Evolutionary conservation across 2,888 invertebrate genomes (phyloP).

Genomic region (Liposcelis brunnea): DNA sequence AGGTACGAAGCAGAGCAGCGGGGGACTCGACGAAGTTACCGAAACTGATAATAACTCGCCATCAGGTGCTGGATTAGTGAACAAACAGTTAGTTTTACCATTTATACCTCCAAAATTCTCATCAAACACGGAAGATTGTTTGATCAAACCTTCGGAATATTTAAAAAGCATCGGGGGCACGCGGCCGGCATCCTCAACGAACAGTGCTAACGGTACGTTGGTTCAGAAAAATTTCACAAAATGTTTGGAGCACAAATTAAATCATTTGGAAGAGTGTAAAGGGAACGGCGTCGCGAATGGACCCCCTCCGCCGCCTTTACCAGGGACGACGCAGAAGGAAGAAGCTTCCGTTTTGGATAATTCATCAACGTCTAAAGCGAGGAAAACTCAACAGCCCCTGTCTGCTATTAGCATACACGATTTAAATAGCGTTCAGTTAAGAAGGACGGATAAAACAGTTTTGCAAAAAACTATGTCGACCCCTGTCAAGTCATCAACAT

Average conservation of each 20-base stretch:
- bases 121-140: conserved; percentile 42
- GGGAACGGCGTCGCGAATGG: conserved; percentile 12
- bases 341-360: conserved; percentile 24
- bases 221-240: conserved; percentile 24
- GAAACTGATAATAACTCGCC: not conserved
- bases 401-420: conserved; percentile 78
- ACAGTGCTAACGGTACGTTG: conserved; percentile 18
- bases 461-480: conserved; percentile 71
- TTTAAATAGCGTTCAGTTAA: conserved; percentile 62
- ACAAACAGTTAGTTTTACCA: conserved; percentile 70
- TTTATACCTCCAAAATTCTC: conserved; percentile 87
- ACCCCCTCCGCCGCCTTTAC: conserved; percentile 34
- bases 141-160: conserved; percentile 87
- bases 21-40: conserved; percentile 3
- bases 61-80: conserved; percentile 29
- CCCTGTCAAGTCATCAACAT: conserved; percentile 25
- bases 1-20: not conserved
- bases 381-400: conserved; percentile 52
- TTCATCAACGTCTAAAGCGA: conserved; percentile 27
- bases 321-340: conserved; percentile 19
- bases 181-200: conserved; percentile 10
- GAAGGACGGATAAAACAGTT: conserved; percentile 55
- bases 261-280: conserved; percentile 14
- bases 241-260: conserved; percentile 18
- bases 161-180: conserved; percentile 55